Conservation (phyloP, 1,140 invertebrate species). For the Octopus bimaculoides region DNA sequence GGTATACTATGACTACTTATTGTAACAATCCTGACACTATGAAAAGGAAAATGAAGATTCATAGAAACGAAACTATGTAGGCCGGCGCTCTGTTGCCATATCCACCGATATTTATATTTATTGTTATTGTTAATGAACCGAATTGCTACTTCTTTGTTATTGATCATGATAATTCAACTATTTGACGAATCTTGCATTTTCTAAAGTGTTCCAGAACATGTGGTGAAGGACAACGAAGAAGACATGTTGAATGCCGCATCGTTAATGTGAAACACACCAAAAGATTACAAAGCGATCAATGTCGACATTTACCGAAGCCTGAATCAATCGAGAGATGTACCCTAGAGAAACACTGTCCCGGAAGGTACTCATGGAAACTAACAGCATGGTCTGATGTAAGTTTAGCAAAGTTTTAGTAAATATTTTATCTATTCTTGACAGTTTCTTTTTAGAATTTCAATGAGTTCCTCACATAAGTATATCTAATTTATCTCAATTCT, state of each 20-base stretch:
- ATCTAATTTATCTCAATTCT: too few species aligned
- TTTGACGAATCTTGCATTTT: not conserved
- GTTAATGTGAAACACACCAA: slow-evolving; percentile 26
- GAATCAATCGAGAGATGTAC: slow-evolving; percentile 23
- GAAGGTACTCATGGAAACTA: slow-evolving; percentile 32
- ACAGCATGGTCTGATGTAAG: slow-evolving; percentile 43
- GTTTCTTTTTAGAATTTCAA: too few species aligned
- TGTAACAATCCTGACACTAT: too few species aligned
- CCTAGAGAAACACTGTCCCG: slow-evolving; percentile 23
- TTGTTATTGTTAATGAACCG: too few species aligned
- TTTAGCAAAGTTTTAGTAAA: not conserved
- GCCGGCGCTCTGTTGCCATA: not conserved
- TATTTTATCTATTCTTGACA: too few species aligned
- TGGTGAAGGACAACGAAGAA: slow-evolving; percentile 26
- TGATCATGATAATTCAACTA: not conserved
- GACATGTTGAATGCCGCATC: slow-evolving; percentile 31
- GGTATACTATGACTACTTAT: too few species aligned
- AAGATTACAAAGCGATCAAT: slow-evolving; percentile 28
- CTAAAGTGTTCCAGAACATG: slow-evolving; percentile 35
- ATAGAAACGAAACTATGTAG: too few species aligned
- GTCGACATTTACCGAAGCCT: slow-evolving; percentile 24
- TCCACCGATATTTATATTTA: not conserved
- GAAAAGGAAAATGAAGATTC: too few species aligned
- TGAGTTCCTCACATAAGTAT: too few species aligned
- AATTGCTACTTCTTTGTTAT: not conserved